Evolutionary conservation across 2,113 vertebrate genomes (phyloP), one percentile per base, ranked within the genome.

Genomic region (Cynocephalus volans): DNA sequence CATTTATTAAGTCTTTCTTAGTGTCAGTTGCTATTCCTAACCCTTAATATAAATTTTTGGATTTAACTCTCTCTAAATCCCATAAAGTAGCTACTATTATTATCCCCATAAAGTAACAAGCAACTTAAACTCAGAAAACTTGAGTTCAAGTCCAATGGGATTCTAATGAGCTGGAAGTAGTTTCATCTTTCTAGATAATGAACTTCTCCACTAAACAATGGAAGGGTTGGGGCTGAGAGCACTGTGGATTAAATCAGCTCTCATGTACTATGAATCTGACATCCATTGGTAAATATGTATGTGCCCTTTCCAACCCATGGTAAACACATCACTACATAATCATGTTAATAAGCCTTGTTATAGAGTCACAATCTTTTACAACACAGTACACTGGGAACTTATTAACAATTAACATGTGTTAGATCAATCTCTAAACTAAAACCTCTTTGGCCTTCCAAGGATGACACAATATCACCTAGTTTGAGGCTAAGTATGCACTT

Each of bases 51-150:
- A 89, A 0, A 86, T 65, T 70, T 56, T 41, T 89, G 0, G 28
- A 67, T 45, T 58, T 48, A 50, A 48, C 81, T 52, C 26, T 76
- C 50, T 93, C 70, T 92, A 87, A 64, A 62, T 84, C 21, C 70
- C 41, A 8, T 52, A 72, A 86, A 24, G 26, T 33, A 93, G 10
- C 10, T 84, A 83, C 60, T 75, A 54, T 23, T 80, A 77, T 41
- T 80, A 87, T 84, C 60, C 50, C 9, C 14, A 48, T 36, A 76
- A 91, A 75, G 5, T 65, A 67, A 90, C 18, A 89, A 89, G 26
- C 21, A 93, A 79, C 21, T 28, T 84, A 28, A 92, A 93, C 11
- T 41, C 54, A 88, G 10, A 92, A 96, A 95, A 87, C 28, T 50
- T 73, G 21, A 92, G 15, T 81, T 94, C 56, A 75, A 96, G 65